Evolutionary conservation across 1,140 invertebrate genomes (phyloP), one percentile per base, ranked within the genome.

Genomic region (Megalopta genalis): DNA sequence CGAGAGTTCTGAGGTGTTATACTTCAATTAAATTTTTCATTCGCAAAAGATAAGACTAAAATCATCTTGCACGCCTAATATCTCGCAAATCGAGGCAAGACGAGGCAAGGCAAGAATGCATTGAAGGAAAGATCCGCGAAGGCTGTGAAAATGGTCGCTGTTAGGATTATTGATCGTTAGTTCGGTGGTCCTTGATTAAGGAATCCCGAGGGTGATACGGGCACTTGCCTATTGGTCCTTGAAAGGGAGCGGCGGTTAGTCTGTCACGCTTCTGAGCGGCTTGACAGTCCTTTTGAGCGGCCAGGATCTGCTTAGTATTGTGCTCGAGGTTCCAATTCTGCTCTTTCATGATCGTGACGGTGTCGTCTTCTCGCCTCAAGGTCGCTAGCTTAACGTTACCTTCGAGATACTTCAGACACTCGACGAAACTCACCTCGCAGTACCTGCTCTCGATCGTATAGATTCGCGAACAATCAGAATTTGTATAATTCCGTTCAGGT

Each of bases 341-440:
- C 82, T 93, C 85, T 62, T 89, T 90, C 32, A 94, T 92, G 21
- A 94, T 85, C 39, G 92, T 91, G 1, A 90, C 73, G 12, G 94
- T 94, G 85, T 95, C 94, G 73, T 94, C 93, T 42, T 87, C 83
- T 64, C 94, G 90, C 72, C 84, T 92, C 52, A 94, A 86, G 49
- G 83, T 67, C 16, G 84, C 87, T n/a, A 78, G 73, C 1, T 73
- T 78, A 69, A 93, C 86, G 75, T 91, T 89, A 21, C 89, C 91
- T 65, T 93, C 90, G 25, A 95, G 86, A 88, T 95, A 95, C 67
- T 91, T 90, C 4, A 95, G 88, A 85, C 95, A 95, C 54, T 89
- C 88, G 25, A 91, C 57, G 79, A 95, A 94, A 32, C 93, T 92
- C 12, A 80, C 68, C 32, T 93, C 90, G 84, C 95, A 95, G 71